Conservation (phyloP, 1,140 invertebrate genomes). For the Magallana ariakensis region DNA sequence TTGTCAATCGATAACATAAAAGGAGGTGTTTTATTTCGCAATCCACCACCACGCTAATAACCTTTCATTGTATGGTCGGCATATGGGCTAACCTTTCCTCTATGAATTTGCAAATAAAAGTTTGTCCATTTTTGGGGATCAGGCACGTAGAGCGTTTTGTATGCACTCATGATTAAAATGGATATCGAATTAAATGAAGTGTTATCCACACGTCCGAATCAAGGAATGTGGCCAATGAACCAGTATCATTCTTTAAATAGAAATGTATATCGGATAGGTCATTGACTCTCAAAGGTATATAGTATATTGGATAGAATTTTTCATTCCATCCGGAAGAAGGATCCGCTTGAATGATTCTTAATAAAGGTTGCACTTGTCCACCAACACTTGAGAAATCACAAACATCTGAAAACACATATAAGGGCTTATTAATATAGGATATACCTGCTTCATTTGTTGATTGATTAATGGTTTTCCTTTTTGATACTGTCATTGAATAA, state of each 20-base stretch:
- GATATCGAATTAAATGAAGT: slow-evolving; percentile 40
- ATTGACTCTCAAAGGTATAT: slow-evolving; percentile 19
- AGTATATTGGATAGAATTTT: slow-evolving; percentile 20
- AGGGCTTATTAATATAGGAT: background rate
- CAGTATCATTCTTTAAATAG: slow-evolving; percentile 14
- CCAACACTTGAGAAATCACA: slow-evolving; percentile 14
- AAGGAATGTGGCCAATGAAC: background rate
- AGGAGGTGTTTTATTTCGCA: slow-evolving; percentile 10
- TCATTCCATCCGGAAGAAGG: slow-evolving; percentile 2
- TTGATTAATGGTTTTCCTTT: background rate
- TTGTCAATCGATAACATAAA: slow-evolving; percentile 36
- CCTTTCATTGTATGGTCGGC: slow-evolving; percentile 19
- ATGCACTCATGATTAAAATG: background rate
- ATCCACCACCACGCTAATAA: slow-evolving; percentile 1
- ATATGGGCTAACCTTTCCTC: slow-evolving; percentile 11
- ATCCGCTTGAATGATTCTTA: background rate
- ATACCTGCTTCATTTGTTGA: background rate
- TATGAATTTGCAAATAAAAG: slow-evolving; percentile 6
- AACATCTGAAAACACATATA: background rate
- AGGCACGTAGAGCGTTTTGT: background rate
- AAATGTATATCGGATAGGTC: slow-evolving; percentile 10
- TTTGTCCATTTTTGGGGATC: slow-evolving; percentile 5
- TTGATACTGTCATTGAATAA: background rate
- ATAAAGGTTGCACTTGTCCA: background rate
- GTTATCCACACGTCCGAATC: slow-evolving; percentile 20